Evolutionary conservation across 2,797 vertebrate genomes (phyloP), one percentile per base, ranked within the genome.

Genomic region (Coregonus sp.): DNA sequence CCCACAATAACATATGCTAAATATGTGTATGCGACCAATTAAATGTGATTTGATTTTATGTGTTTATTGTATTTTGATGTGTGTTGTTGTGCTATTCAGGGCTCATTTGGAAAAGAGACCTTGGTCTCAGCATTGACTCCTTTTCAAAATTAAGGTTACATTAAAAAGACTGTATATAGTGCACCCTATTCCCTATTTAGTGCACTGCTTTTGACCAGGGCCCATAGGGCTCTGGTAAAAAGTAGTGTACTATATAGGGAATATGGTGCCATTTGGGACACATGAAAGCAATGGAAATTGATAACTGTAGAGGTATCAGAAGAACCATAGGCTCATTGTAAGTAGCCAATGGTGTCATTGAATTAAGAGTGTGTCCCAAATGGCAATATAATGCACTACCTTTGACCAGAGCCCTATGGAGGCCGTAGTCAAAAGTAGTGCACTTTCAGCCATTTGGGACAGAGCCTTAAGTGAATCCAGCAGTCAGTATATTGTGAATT

Each of bases 311-410:
- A 18, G 14, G 66, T 33, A 35, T 68, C 66, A 15, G 63, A 31
- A 66, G 4, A 4, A 66, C 29, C 29, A 5, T 4, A 68, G 12
- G 31, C 31, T 83, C 70, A 76, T 59, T 59, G 18, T 88, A 56
- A 11, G 80, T 52, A 72, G 72, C 20, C 78, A 76, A 65, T 85
- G 88, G 89, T 86, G 87, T 86, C 85, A 85, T 72, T 5, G 70
- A 80, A 11, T 25, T 4, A 37, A 4, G 59, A 0, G 0, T 63
- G 59, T 11, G 4, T 12, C 20, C 18, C 20, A 18, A 63, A 63
- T 11, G 9, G 2, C 7, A 9, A 47, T 9, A 47, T 47, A 12
- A 47, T 12, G 40, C 40, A 47, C 2, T 47, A 12, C 40, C 11
- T 47, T 47, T 47, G 40, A 47, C 40, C 2, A 47, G 9, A 20